Conservation (phyloP, 2,113 vertebrate genomes). For the Mugil cephalus region DNA sequence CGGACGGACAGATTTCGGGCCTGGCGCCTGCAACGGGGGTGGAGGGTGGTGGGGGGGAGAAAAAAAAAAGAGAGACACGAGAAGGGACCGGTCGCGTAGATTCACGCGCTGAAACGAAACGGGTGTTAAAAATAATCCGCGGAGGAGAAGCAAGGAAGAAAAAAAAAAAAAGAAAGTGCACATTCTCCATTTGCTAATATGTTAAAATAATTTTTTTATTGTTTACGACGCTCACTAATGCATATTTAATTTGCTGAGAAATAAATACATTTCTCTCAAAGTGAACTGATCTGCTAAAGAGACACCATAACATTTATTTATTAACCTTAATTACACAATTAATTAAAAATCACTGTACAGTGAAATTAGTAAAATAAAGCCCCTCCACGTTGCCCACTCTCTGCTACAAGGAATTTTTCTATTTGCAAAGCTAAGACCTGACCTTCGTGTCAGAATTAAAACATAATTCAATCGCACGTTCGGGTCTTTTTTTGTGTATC, state of each 20-base stretch:
- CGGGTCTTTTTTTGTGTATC: constrained; percentile 48
- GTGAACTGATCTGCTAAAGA: constrained; percentile 52
- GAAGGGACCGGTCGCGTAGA: constrained; percentile 54
- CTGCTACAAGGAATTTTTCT: constrained; percentile 69
- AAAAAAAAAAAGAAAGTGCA: too few relatives aligned
- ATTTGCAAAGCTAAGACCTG: constrained; percentile 68
- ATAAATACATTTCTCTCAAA: constrained; percentile 18
- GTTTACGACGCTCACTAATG: constrained; percentile 20
- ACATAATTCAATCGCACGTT: constrained; percentile 69
- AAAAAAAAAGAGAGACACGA: too few relatives aligned
- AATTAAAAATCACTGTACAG: constrained; percentile 82
- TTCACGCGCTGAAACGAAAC: constrained; percentile 40
- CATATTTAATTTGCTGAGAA: constrained; percentile 26
- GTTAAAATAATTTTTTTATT: constrained; percentile 13
- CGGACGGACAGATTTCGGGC: constrained; percentile 66
- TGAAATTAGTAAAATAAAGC: constrained; percentile 81
- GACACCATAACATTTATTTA: constrained; percentile 67
- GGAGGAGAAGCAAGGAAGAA: background rate
- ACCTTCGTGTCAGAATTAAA: constrained; percentile 70
- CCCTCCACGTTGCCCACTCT: constrained; percentile 71
- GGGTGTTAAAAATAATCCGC: constrained; percentile 31
- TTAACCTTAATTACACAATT: constrained; percentile 78
- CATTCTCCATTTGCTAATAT: too few relatives aligned
- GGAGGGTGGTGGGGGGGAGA: too few relatives aligned
- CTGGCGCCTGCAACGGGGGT: constrained; percentile 71